A percentile compares a stretch with the other conserved stretches of the same genome.
These are phyloP conservation scores for Ciconia stormi DNA, from an alignment of 2,113 vertebrate species.

Conservation along the genomic window DNA sequence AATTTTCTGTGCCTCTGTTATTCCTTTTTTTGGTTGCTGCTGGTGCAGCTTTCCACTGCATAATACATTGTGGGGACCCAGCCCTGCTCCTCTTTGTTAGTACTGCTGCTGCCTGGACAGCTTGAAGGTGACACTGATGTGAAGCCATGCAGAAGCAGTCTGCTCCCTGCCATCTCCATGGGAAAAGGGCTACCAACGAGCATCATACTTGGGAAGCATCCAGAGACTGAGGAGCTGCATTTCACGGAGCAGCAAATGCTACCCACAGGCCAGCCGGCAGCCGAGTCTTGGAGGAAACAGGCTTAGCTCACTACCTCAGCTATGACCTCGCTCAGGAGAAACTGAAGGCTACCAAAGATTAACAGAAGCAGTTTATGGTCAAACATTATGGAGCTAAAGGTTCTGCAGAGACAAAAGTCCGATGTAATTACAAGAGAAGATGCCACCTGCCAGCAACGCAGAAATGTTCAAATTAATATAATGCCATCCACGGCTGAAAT, in stretches of 20 bases:
- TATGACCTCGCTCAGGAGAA: accelerated
- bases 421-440: neutral
- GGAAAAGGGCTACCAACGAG: neutral
- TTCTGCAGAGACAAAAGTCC: neutral
- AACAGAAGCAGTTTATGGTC: neutral
- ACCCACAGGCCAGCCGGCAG: accelerated
- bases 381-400: neutral
- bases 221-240: neutral
- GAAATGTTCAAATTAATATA: neutral
- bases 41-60: neutral
- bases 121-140: accelerated
- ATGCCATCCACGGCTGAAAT: neutral
- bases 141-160: neutral
- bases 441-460: neutral
- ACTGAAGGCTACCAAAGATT: neutral
- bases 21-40: neutral
- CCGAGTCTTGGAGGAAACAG: neutral
- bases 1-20: neutral
- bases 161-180: neutral
- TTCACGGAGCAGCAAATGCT: neutral
- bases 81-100: neutral
- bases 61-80: accelerated
- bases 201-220: accelerated
- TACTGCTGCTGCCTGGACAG: neutral
- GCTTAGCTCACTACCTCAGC: neutral